Percentiles rank a stretch among this genome's conserved stretches.
Evolutionary conservation across 2,888 invertebrate genomes (phyloP).

Genomic region (Cybosia mesomella): DNA sequence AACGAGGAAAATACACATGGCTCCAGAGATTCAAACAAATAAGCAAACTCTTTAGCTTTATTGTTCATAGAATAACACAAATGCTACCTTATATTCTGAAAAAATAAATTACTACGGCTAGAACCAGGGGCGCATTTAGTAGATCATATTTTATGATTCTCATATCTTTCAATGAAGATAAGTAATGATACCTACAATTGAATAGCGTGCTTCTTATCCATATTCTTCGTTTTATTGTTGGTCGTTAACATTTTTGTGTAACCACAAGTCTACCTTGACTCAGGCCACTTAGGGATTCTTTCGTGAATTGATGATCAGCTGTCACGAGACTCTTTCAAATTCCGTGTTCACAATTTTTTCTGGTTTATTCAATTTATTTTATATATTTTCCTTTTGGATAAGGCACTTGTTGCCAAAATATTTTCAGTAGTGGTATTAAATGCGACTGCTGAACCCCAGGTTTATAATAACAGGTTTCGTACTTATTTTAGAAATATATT

Average conservation of each 20-base stretch:
- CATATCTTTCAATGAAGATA: slow-evolving; percentile 1
- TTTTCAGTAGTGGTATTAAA: neutral
- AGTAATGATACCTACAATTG: slow-evolving; percentile 2
- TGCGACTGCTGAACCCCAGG: neutral
- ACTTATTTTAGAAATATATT: too few relatives aligned
- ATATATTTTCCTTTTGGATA: neutral
- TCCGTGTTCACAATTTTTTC: neutral
- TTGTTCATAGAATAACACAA: neutral
- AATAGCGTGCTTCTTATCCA: slow-evolving; percentile 24
- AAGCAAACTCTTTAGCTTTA: too few relatives aligned
- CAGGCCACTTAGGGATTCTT: slow-evolving; percentile 6
- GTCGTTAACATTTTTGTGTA: slow-evolving; percentile 17
- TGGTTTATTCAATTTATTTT: neutral
- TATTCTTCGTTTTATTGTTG: slow-evolving; percentile 17
- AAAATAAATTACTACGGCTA: neutral
- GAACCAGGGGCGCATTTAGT: neutral
- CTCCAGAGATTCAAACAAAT: neutral
- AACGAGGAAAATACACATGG: too few relatives aligned
- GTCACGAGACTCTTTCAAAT: slow-evolving; percentile 25
- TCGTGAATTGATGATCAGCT: slow-evolving; percentile 18
- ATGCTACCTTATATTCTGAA: neutral
- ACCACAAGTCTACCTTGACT: slow-evolving; percentile 15
- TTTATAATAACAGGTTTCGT: neutral
- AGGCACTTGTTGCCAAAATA: neutral
- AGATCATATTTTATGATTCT: neutral